Base-by-base conservation (phyloP, 2,113 vertebrate species). In the Datnioides undecimradiatus region DNA sequence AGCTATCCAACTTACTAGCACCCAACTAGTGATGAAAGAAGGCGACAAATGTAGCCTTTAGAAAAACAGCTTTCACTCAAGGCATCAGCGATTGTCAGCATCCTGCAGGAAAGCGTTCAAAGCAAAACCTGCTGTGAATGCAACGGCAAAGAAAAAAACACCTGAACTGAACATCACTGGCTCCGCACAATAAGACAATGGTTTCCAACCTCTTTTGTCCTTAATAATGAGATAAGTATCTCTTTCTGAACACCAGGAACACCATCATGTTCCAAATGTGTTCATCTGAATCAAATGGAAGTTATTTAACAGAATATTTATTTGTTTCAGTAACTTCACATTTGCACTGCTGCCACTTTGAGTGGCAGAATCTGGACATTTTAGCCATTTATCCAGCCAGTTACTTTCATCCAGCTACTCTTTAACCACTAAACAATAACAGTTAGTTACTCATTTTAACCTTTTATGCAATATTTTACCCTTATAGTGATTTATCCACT, bases 1-100 rank as follows among this genome's bases (percentile, higher is more conserved):
- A 46, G 51, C 64, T 72, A 59, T 59, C 43, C 36, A 72, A 36
- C 58, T 58, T 55, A 14, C 27, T 25, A 19, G n/a, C n/a, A n/a
- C 34, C 52, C 14, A 34, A n/a, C n/a, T 67, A 36, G 58, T 3
- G 8, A 54, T 34, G 23, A 73, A 7, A 46, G 43, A 51, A 62
- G 34, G 25, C 48, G 31, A 34, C 40, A 64, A 57, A 33, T 51
- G 4, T 31, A 23, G 14, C 19, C 14, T 36, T 72, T 16, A 45
- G 27, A 57, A 45, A 54, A 43, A 57, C 25, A 6, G 40, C 14
- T 58, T 71, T 72, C 2, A 25, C 40, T n/a, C 8, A n/a, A 60
- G 11, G 57, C 57, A 16, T 29, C 70, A 2, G 41, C 19, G 38
- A 21, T 29, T 43, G 19, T 45, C 5, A 6, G 9, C 31, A 73